Evolutionary conservation across 2,113 vertebrate genomes (phyloP), one percentile per base, ranked within the genome.

Genomic region (Corythoichthys haematopterus): DNA sequence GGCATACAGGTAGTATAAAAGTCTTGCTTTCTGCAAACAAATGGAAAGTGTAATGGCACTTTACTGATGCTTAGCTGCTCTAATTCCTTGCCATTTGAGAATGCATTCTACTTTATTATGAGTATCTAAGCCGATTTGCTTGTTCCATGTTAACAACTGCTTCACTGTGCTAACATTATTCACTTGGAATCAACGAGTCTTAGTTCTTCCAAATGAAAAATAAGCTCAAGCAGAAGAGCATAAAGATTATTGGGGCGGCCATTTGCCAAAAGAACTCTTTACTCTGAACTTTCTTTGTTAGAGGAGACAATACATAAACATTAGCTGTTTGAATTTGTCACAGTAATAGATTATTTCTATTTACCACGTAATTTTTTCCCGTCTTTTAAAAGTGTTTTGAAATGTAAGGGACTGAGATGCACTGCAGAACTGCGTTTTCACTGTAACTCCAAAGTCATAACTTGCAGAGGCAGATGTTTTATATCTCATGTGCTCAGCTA

Each of bases 81-180:
- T 57, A 57, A 57, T 36, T 57, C 33, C 55, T 57, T 57, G 4
- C 33, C 35, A 36, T 36, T 57, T 36, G 13, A 56, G 55, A 36
- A 57, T 14, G 12, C 33, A 36, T 57, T 57, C 33, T 35, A 14
- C 55, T 57, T 57, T 57, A 36, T 57, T 13, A 36, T 57, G 55
- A 57, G 12, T 36, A 57, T 33, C 33, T 36, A 57, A 57, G 55
- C 55, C 55, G 55, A 57, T 36, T 57, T 57, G 33, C 55, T 57
- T 57, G 55, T 11, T 36, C 14, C 4, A 56, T 56, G 53, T 13
- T 36, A 56, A 56, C 28, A 35, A 43, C 40, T 12, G 47, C 47
- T 50, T 13, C 47, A 36, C 33, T 36, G 55, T 36, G 55, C 14
- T 57, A 33, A 57, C 35, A 15, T 57, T 36, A 36, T 57, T 57